These are phyloP conservation scores for Microctonus hyperodae DNA, from an alignment of 2,888 invertebrate species.

Conservation along the genomic window DNA sequence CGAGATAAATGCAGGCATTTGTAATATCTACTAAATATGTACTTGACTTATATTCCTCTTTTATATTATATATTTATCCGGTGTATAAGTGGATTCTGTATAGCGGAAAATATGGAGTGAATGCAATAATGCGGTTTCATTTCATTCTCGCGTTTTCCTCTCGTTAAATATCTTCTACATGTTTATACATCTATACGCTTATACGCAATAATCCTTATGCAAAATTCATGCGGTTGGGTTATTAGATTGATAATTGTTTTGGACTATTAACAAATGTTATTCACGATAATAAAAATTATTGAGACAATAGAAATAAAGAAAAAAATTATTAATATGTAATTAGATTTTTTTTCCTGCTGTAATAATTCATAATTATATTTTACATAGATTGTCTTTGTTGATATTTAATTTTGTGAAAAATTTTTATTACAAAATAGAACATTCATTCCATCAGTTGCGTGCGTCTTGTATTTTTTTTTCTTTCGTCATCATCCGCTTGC, in stretches of 20 bases:
- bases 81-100: conserved; percentile 4
- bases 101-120: too few species aligned
- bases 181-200: conserved; percentile 5
- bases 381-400: too few species aligned
- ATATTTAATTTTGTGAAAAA: too few species aligned
- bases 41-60: neutral
- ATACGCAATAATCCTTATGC: conserved; percentile 3
- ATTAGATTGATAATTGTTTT: conserved; percentile 8
- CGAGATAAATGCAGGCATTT: neutral
- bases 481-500: neutral
- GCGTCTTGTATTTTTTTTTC: neutral
- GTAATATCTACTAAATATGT: neutral
- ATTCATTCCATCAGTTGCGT: neutral
- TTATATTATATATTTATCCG: too few species aligned
- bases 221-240: conserved; percentile 4
- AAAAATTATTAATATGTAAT: too few species aligned
- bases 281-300: too few species aligned
- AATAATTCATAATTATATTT: too few species aligned
- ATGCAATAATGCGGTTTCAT: conserved; percentile 1
- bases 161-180: too few species aligned
- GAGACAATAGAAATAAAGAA: too few species aligned
- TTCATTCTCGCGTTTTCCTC: too few species aligned
- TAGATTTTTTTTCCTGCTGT: too few species aligned
- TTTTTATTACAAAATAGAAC: neutral
- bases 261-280: too few species aligned